Conservation (phyloP, 37 sponge, comb jelly and placozoan genomes). For the Beroe forskalii region DNA sequence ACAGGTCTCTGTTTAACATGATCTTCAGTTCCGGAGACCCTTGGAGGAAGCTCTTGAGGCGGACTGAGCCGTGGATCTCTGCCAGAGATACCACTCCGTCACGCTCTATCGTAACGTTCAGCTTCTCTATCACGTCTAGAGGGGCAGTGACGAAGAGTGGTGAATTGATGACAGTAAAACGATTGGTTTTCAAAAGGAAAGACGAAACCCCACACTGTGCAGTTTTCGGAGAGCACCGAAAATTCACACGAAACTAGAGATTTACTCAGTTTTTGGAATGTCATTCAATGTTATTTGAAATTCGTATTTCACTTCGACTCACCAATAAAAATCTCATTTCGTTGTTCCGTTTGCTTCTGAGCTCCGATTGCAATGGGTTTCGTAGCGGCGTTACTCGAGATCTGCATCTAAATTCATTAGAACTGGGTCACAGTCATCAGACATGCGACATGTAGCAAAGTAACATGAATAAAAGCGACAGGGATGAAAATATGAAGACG, state of each 20-base stretch:
- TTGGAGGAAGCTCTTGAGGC: constrained; percentile 43
- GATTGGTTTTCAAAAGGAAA: no score
- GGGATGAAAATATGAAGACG: no score
- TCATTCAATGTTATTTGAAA: no score
- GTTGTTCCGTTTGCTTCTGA: constrained; percentile 32
- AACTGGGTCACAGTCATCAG: not conserved
- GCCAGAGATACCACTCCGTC: not conserved
- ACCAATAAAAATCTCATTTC: constrained; percentile 54
- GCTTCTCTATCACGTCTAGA: constrained; percentile 35
- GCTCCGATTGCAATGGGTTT: constrained; percentile 28
- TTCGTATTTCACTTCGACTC: no score
- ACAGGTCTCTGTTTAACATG: constrained; percentile 43
- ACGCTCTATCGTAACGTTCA: constrained; percentile 13
- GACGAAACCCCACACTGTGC: no score
- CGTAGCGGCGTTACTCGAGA: constrained; percentile 20
- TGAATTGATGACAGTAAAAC: no score
- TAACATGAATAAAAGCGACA: no score
- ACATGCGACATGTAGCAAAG: no score
- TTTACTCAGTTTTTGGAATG: no score
- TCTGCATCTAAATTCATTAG: constrained; percentile 18
- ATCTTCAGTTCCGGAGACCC: constrained; percentile 30
- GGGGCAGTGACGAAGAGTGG: not conserved
- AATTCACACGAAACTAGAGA: no score
- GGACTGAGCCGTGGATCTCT: constrained; percentile 11
- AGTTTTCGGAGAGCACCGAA: no score